A percentile compares a stretch with the other conserved stretches of the same genome.
Evolutionary conservation across 2,113 vertebrate species (phyloP).

Genomic region (Silurus asotus): DNA sequence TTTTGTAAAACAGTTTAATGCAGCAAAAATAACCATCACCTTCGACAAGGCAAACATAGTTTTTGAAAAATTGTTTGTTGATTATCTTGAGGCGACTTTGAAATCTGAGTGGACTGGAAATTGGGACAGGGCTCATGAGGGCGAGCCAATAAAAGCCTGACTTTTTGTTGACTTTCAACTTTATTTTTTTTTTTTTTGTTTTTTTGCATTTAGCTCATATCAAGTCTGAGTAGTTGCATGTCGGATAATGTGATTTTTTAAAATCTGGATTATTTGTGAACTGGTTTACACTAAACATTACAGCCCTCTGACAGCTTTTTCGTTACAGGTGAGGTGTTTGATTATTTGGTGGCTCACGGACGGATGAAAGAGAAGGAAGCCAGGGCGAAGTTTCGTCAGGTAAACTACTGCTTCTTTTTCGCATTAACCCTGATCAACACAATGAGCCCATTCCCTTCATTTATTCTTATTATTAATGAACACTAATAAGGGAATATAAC

Average conservation of each 20-base stretch:
- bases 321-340: conserved; percentile 65
- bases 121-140: neutral
- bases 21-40: too few species aligned
- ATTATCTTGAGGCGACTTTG: neutral
- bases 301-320: neutral
- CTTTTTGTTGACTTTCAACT: neutral
- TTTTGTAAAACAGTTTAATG: neutral
- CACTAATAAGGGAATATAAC: neutral
- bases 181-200: neutral
- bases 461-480: neutral
- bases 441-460: neutral
- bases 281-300: neutral
- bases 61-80: neutral
- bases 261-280: too few species aligned
- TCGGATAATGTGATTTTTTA: neutral
- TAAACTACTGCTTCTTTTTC: neutral
- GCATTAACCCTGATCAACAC: neutral
- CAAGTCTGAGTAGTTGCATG: neutral
- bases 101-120: neutral
- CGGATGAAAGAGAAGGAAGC: conserved; percentile 85
- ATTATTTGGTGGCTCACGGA: conserved; percentile 82
- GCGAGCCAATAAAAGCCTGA: neutral
- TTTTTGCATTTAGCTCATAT: neutral
- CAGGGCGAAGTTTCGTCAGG: conserved; percentile 60
- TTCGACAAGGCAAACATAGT: too few species aligned